Evolutionary conservation across 2,888 invertebrate species (phyloP).

Genomic region (Neoaliturus tenellus): DNA sequence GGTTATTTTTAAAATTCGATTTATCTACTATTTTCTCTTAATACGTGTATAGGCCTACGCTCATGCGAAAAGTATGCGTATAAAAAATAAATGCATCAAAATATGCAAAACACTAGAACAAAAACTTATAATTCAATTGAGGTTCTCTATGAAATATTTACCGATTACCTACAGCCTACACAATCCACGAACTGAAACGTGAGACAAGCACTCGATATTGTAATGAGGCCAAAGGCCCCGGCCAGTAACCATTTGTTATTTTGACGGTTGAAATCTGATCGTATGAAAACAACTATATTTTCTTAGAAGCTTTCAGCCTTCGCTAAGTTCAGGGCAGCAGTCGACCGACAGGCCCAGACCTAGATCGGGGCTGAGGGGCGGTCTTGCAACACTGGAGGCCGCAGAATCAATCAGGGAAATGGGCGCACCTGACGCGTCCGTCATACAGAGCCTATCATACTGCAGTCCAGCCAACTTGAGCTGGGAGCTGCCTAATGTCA

Average conservation of each 20-base stretch:
- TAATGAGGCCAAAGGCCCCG: not conserved
- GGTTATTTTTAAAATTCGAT: too few species aligned
- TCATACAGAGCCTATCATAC: not conserved
- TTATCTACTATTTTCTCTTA: too few species aligned
- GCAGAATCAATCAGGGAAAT: not conserved
- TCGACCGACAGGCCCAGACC: not conserved
- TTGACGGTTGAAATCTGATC: not conserved
- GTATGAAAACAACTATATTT: conserved; percentile 3
- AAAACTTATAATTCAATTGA: too few species aligned
- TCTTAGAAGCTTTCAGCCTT: not conserved
- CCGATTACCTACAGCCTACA: too few species aligned
- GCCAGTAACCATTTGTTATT: not conserved
- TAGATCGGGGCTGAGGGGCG: conserved; percentile 5
- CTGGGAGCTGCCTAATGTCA: too few species aligned
- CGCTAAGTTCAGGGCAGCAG: not conserved
- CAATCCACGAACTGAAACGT: too few species aligned
- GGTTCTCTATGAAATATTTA: too few species aligned
- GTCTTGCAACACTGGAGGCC: not conserved
- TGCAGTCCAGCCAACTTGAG: too few species aligned
- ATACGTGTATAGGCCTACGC: too few species aligned
- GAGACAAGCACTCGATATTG: not conserved
- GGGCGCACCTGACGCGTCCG: not conserved
- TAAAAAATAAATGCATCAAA: too few species aligned
- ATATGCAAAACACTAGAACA: too few species aligned
- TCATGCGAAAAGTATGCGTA: too few species aligned